Conservation (phyloP, 2,797 vertebrate genomes). For the Discoglossus pictus region DNA sequence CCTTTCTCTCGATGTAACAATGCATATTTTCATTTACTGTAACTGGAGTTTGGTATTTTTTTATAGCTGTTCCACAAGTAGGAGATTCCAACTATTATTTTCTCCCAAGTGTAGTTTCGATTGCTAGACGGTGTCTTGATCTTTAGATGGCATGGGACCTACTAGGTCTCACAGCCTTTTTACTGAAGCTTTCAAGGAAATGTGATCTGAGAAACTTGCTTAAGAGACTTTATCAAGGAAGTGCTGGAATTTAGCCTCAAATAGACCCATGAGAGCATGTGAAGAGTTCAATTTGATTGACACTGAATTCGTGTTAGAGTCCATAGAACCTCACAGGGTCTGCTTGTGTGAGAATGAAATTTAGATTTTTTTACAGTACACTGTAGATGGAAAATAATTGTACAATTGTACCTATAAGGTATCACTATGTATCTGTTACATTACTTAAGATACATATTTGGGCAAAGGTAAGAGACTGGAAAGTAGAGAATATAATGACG, state of each 20-base stretch:
- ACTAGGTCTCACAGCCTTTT: constrained; percentile 10
- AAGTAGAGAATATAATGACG: too few relatives aligned
- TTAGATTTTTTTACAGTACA: too few relatives aligned
- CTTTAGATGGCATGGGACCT: constrained; percentile 14
- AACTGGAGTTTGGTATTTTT: neutral
- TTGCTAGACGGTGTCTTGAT: constrained; percentile 12
- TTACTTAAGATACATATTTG: too few relatives aligned
- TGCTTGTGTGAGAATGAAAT: too few relatives aligned
- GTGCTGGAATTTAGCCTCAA: constrained; percentile 5
- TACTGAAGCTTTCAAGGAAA: constrained; percentile 18
- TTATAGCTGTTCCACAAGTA: neutral
- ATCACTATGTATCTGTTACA: too few relatives aligned
- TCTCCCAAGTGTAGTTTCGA: constrained; percentile 13
- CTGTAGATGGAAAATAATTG: too few relatives aligned
- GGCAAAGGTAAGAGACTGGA: too few relatives aligned
- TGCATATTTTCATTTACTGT: too few relatives aligned
- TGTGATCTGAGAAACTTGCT: constrained; percentile 15
- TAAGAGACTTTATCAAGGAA: constrained; percentile 1
- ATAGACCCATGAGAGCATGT: constrained; percentile 23
- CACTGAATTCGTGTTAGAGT: too few relatives aligned
- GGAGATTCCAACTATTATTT: constrained; percentile 4
- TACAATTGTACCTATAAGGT: too few relatives aligned
- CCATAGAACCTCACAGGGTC: too few relatives aligned
- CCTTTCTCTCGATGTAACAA: too few relatives aligned
- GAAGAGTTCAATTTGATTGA: constrained; percentile 16